Conservation (phyloP, 2,888 invertebrate species). For the Lepidonotus clava region DNA sequence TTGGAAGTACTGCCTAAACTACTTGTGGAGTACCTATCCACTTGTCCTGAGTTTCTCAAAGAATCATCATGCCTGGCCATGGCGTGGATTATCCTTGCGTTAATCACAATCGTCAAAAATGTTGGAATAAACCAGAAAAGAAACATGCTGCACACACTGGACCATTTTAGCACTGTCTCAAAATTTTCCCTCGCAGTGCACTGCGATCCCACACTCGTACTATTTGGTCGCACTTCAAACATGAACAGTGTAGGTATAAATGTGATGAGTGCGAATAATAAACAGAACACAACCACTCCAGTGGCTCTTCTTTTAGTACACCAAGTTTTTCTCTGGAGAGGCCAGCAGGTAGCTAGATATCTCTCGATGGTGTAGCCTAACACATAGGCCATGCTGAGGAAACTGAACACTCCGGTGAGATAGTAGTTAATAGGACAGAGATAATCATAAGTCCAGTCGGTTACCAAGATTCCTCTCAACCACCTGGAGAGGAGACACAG, state of each 20-base stretch:
- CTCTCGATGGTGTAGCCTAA: conserved; percentile 3
- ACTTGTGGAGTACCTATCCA: background rate
- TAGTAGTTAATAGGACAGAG: conserved; percentile 27
- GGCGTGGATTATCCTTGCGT: background rate
- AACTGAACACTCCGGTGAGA: conserved; percentile 29
- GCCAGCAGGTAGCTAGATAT: conserved; percentile 40
- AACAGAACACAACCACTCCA: background rate
- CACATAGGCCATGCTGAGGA: conserved; percentile 43
- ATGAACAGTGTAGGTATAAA: conserved; percentile 26
- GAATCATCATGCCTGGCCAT: background rate
- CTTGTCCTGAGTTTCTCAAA: too few relatives aligned
- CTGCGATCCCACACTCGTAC: background rate
- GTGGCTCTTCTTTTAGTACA: background rate
- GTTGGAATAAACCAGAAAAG: background rate
- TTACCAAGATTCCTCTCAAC: background rate
- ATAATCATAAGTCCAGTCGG: background rate
- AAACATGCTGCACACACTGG: background rate
- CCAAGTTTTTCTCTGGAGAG: conserved; percentile 9
- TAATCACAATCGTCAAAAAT: background rate
- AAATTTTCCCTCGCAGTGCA: background rate
- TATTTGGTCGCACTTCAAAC: background rate
- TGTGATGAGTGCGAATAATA: background rate
- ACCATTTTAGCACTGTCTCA: background rate
- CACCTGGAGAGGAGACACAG: conserved; percentile 26
- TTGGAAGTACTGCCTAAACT: background rate